Conservation (phyloP, 2,888 invertebrate genomes). For the Harpagoxenus sublaevis region DNA sequence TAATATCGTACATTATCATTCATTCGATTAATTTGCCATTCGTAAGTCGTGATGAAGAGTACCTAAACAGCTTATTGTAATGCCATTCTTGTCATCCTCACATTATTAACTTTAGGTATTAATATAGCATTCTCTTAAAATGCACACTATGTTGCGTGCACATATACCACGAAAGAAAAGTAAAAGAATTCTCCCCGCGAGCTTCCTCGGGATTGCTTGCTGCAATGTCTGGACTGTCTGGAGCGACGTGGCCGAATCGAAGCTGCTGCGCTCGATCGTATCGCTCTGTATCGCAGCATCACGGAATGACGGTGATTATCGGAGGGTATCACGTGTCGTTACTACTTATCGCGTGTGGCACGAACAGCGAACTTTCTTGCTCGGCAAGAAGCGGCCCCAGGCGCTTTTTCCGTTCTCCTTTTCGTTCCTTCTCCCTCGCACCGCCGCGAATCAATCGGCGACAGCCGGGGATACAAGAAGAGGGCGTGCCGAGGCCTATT, state of each 20-base stretch:
- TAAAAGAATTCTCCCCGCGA: background rate
- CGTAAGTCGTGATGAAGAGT: background rate
- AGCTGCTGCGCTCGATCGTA: slow-evolving; percentile 6
- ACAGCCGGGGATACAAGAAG: slow-evolving; percentile 58
- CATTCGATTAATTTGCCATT: slow-evolving; percentile 2
- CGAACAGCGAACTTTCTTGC: slow-evolving; percentile 60
- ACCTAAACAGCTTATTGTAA: background rate
- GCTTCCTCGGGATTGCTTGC: background rate
- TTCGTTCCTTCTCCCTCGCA: slow-evolving; percentile 30
- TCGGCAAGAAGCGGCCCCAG: slow-evolving; percentile 41
- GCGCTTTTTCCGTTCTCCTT: background rate
- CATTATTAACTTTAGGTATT: background rate
- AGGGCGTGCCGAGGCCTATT: slow-evolving; percentile 66
- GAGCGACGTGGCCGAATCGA: slow-evolving; percentile 8
- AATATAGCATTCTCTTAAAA: background rate
- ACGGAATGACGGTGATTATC: slow-evolving; percentile 45
- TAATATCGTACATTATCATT: background rate
- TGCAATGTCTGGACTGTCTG: background rate
- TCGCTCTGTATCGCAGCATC: slow-evolving; percentile 52
- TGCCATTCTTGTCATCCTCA: background rate
- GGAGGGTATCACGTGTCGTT: slow-evolving; percentile 66
- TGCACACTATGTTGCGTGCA: background rate
- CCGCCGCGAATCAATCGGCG: slow-evolving; percentile 44
- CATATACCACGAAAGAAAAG: background rate
- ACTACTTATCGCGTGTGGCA: slow-evolving; percentile 73